These are phyloP conservation scores for Rugalucina vietnamica DNA, from an alignment of 2,888 invertebrate genomes.

Conservation along the genomic window DNA sequence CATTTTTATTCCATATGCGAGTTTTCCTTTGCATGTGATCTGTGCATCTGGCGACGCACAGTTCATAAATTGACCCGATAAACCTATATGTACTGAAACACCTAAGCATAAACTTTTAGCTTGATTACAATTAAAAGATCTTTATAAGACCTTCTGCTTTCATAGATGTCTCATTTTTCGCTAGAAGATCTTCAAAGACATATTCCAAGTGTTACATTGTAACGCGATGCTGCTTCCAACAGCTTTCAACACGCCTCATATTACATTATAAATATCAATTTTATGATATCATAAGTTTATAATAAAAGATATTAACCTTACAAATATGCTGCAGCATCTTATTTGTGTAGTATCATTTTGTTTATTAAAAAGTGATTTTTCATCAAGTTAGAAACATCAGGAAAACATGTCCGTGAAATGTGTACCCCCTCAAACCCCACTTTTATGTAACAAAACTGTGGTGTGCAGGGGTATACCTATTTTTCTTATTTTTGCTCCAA, in stretches of 20 bases:
- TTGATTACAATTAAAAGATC: not conserved
- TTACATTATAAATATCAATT: not conserved
- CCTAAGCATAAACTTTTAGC: no score
- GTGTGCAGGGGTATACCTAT: no score
- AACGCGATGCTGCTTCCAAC: not conserved
- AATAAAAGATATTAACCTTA: not conserved
- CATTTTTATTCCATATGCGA: no score
- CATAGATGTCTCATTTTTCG: not conserved
- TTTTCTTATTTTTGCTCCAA: no score
- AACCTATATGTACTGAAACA: no score
- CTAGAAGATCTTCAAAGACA: not conserved
- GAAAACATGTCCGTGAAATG: no score
- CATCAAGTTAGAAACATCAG: no score
- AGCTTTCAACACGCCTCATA: not conserved
- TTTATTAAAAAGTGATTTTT: not conserved
- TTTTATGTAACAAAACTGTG: no score
- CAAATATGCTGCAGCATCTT: not conserved
- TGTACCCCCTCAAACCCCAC: no score
- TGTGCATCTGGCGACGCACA: no score
- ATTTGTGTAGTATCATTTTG: not conserved
- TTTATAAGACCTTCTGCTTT: not conserved
- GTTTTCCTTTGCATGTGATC: no score
- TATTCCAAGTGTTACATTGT: not conserved
- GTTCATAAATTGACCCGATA: no score
- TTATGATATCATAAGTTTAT: not conserved